Evolutionary conservation across 2,113 vertebrate species (phyloP), one percentile per base, ranked within the genome.

Genomic region (Ophiodon elongatus): DNA sequence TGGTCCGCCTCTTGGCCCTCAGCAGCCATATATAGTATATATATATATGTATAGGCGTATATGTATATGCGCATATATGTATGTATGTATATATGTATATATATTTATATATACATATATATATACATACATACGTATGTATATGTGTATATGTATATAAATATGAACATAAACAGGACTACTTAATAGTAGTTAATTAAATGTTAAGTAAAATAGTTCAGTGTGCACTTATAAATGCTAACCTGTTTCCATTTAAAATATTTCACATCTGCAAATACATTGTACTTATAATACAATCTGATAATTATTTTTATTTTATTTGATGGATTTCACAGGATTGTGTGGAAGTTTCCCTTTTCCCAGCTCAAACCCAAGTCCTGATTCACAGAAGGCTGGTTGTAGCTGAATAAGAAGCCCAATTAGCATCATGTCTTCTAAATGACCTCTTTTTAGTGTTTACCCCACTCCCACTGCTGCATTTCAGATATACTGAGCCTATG

Each of bases 1-100:
- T 39, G 97, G 97, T 0, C 96, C 70, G 0, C 65, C 89, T 25
- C 85, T 72, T 29, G 91, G 87, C 43, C 73, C 90, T 9, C 90
- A 93, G 85, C 94, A 95, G 77, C 66, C 87, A 11, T 41, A 41
- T 4, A 37, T 37, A 8, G n/a, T n/a, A n/a, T n/a, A n/a, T n/a
- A n/a, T n/a, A n/a, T n/a, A n/a, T n/a, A n/a, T n/a, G n/a, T n/a
- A n/a, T n/a, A n/a, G n/a, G n/a, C n/a, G n/a, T n/a, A 11, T 41
- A 11, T 41, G 6, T 41, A 41, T 41, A 41, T 41, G 8, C 6
- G 6, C 6, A 41, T 41, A 41, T 41, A 41, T 41, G 6, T 11
- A 41, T 41, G 8, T 41, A 11, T 41, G 8, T 41, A 9, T 11
- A 41, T 41, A 41, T 11, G 8, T 41, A 41, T 41, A 11, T 41